phyloP scores from a whole-genome alignment of 2,797 vertebrate genomes.

The Platyrinchus mystaceus region DNA sequence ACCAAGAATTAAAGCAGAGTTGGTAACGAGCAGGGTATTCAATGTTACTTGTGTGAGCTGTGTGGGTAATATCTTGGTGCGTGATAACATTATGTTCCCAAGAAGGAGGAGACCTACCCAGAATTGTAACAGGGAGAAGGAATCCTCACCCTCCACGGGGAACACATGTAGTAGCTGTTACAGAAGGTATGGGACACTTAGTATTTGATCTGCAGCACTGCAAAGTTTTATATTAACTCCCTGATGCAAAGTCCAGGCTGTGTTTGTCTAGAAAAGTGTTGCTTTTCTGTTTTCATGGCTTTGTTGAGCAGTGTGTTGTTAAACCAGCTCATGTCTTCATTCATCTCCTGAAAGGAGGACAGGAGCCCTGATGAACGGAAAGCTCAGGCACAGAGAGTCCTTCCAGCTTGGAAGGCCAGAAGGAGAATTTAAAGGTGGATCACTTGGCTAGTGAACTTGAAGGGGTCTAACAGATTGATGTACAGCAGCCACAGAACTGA shows the following conservation, averaged over 20 bases:
- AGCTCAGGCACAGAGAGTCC: background rate
- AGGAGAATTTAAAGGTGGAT: background rate
- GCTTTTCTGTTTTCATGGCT: background rate
- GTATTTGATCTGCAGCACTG: background rate
- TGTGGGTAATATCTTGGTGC: rapidly evolving
- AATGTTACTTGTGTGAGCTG: background rate
- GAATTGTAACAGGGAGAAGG: background rate
- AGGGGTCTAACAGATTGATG: background rate
- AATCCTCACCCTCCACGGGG: background rate
- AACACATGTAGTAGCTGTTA: rapidly evolving
- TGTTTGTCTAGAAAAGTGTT: background rate
- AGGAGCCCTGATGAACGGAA: background rate
- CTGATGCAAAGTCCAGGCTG: background rate
- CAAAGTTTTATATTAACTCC: background rate
- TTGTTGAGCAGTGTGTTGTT: background rate
- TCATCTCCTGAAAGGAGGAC: background rate
- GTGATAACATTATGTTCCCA: background rate
- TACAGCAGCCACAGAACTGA: background rate
- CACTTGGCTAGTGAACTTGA: background rate
- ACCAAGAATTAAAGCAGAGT: background rate
- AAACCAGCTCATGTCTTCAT: background rate
- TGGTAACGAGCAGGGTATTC: background rate
- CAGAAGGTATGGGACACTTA: rapidly evolving
- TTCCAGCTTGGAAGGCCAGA: background rate
- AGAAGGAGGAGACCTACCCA: background rate